A percentile compares a stretch with the other conserved stretches of the same genome.
Evolutionary conservation across 2,113 vertebrate species (phyloP).

Genomic region (Alligator sinensis): DNA sequence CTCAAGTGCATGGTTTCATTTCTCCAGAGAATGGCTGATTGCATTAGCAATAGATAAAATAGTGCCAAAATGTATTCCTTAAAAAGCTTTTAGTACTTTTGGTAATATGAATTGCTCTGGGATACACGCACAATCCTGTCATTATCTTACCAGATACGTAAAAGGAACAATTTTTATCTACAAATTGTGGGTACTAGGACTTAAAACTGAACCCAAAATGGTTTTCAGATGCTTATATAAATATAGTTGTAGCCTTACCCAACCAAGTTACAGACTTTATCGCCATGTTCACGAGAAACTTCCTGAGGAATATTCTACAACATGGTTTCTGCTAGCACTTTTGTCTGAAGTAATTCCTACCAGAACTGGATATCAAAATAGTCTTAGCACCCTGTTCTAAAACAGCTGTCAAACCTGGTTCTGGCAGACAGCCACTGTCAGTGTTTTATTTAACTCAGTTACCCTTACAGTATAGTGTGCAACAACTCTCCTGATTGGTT

Average conservation of each 20-base stretch:
- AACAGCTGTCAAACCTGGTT: conserved; percentile 56
- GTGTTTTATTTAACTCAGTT: background rate
- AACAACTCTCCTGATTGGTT: background rate
- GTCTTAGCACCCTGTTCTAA: background rate
- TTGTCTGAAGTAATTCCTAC: conserved; percentile 59
- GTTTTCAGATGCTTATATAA: background rate
- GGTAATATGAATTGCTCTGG: background rate
- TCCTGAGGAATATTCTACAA: conserved; percentile 53
- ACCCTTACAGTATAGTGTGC: conserved; percentile 1
- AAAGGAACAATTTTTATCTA: background rate
- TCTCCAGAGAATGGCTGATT: background rate
- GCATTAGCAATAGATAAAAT: background rate
- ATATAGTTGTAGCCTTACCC: background rate
- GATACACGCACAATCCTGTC: background rate
- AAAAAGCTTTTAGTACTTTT: background rate
- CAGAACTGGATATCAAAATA: conserved; percentile 25
- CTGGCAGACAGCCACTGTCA: conserved; percentile 37
- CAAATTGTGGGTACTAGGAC: background rate
- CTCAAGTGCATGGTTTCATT: background rate
- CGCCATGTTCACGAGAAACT: conserved; percentile 28
- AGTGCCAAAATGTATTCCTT: background rate
- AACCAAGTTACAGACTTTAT: background rate
- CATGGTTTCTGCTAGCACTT: conserved; percentile 40
- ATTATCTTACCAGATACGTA: background rate
- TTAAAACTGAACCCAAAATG: background rate